Conservation (phyloP, 2,797 vertebrate genomes). For the Crenichthys baileyi region DNA sequence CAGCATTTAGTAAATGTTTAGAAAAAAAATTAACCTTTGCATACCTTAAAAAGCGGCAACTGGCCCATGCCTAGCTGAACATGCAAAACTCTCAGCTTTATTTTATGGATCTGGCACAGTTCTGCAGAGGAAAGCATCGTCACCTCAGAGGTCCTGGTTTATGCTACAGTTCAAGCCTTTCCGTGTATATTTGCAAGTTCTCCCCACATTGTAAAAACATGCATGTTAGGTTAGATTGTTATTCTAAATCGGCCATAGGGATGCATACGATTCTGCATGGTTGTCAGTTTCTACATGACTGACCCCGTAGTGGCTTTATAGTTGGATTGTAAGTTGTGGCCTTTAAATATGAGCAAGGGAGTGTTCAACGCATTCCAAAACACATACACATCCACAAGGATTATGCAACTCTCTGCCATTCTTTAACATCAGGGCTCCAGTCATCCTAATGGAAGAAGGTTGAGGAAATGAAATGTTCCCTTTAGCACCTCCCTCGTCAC, state of each 20-base stretch:
- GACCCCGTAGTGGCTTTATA: neutral
- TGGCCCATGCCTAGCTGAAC: neutral
- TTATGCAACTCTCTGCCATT: conserved; percentile 35
- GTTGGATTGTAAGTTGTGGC: conserved; percentile 30
- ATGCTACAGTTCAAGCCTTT: neutral
- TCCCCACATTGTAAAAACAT: no score
- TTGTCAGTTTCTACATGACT: neutral
- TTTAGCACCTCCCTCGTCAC: conserved; percentile 18
- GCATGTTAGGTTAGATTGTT: no score
- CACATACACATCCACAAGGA: conserved; percentile 17
- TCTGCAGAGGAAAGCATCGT: neutral
- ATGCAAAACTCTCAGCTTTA: neutral
- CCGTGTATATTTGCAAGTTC: neutral
- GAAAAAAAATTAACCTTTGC: neutral
- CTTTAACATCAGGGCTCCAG: conserved; percentile 47
- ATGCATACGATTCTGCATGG: neutral
- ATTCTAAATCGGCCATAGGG: no score
- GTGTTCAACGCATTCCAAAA: neutral
- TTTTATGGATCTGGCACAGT: neutral
- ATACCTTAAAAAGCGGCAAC: neutral
- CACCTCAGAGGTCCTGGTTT: neutral
- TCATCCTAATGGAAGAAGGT: conserved; percentile 52
- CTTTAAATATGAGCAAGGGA: conserved; percentile 40
- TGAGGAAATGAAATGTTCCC: conserved; percentile 55
- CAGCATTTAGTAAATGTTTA: neutral